Evolutionary conservation across 2,888 invertebrate genomes (phyloP).

Genomic region (Capitulum mitella): DNA sequence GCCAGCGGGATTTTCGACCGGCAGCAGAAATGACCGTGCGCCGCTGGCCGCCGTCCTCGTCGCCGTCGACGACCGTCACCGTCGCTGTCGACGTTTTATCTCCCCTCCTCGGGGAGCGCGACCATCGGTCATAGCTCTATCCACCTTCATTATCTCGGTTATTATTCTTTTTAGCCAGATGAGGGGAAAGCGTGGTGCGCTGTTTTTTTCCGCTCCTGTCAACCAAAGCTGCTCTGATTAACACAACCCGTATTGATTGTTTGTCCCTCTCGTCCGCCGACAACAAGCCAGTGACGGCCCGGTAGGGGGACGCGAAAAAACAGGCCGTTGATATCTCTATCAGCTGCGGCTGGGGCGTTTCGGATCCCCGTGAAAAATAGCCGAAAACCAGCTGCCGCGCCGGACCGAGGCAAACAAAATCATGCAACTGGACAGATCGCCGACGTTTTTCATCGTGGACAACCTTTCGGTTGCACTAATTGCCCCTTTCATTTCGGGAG

Average conservation of each 20-base stretch:
- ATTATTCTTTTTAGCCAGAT: constrained; percentile 22
- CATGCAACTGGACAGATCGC: too few relatives aligned
- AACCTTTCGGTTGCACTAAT: too few relatives aligned
- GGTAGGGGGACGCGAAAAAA: not conserved
- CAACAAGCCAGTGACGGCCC: not conserved
- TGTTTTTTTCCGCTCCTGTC: constrained; percentile 18
- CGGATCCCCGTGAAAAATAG: too few relatives aligned
- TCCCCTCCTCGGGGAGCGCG: constrained; percentile 9
- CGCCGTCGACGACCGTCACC: not conserved
- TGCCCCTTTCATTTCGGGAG: too few relatives aligned
- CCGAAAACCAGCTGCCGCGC: not conserved
- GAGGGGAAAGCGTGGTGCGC: constrained; percentile 11
- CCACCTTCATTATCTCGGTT: constrained; percentile 5
- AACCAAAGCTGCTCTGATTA: constrained; percentile 22
- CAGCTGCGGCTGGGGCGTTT: not conserved
- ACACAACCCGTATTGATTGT: constrained; percentile 21
- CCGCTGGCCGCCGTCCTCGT: not conserved
- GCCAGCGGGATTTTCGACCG: too few relatives aligned
- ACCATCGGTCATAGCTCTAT: constrained; percentile 17
- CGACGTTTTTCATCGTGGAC: too few relatives aligned
- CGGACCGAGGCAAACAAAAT: too few relatives aligned
- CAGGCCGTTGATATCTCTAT: not conserved
- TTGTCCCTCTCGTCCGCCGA: not conserved
- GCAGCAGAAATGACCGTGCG: not conserved
- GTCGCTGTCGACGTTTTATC: constrained; percentile 9